These are phyloP conservation scores for Melanotaenia boesemani DNA, from an alignment of 2,797 vertebrate species.

Conservation along the genomic window DNA sequence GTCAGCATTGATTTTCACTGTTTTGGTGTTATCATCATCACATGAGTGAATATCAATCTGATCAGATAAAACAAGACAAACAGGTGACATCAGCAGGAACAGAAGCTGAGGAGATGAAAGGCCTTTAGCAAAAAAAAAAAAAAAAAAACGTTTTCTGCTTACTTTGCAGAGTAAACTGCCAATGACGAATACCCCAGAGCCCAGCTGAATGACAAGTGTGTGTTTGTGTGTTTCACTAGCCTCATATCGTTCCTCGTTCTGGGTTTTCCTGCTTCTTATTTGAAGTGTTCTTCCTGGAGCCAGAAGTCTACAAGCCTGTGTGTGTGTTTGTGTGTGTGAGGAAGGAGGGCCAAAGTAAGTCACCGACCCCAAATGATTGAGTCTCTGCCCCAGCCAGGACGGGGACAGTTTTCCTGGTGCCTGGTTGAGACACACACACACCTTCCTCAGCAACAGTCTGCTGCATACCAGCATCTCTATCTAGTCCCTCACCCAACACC, in stretches of 20 bases:
- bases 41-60: conserved; percentile 56
- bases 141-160: conserved; percentile 29
- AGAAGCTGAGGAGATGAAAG: conserved; percentile 35
- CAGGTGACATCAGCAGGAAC: conserved; percentile 49
- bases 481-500: conserved; percentile 78
- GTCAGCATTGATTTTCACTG: conserved; percentile 66
- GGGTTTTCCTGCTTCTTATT: conserved; percentile 71
- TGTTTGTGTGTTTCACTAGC: conserved; percentile 36
- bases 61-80: conserved; percentile 58
- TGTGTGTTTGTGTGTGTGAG: conserved; percentile 62
- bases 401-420: conserved; percentile 81
- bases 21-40: conserved; percentile 45
- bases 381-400: conserved; percentile 69
- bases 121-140: conserved; percentile 11
- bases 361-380: conserved; percentile 76
- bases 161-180: conserved; percentile 35
- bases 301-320: conserved; percentile 66
- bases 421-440: conserved; percentile 37
- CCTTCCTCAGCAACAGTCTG: conserved; percentile 29
- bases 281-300: conserved; percentile 86
- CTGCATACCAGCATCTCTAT: conserved; percentile 74
- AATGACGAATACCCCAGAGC: conserved; percentile 15
- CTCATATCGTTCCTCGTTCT: conserved; percentile 52
- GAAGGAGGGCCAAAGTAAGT: conserved; percentile 78
- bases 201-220: conserved; percentile 16